Evolutionary conservation across 2,797 vertebrate genomes (phyloP), one percentile per base, ranked within the genome.

Genomic region (Urosaurus nigricauda): DNA sequence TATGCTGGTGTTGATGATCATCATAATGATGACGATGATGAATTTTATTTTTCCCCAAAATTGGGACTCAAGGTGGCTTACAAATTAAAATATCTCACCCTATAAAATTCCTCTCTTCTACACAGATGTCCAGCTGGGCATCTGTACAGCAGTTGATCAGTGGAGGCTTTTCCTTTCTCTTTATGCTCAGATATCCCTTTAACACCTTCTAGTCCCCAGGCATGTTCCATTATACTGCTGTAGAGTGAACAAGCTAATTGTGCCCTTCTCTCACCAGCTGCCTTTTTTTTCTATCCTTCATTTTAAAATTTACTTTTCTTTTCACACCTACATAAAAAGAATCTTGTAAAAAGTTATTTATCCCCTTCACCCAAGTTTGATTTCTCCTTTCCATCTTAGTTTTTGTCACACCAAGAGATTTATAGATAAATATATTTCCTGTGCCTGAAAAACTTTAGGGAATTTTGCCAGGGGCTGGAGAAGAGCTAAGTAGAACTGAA

Each of bases 401-500:
- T 82, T 85, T 63, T 47, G 13, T 29, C 19, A 58, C 17, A 40
- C 60, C 37, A 12, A 73, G 65, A 75, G 14, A 78, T 47, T 56
- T 3, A 32, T 26, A 37, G 13, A 43, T 35, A 79, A 37, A 65
- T 53, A 24, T 86, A 53, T 26, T 29, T 11, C 73, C 32, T 65
- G 37, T 32, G 29, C 47, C 35, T 79, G 60, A 14, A 60, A 9
- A 87, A 40, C 26, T 83, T 35, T 26, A 32, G 43, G 79, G 63
- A 70, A 83, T 68, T 83, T 60, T 32, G 26, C 9, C 14, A 65
- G n/a, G 21, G 43, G 68, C 3, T 19, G 56, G 53, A 8, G 68
- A 56, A 32, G 9, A 85, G 43, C 47, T 80, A 78, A 87, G 35
- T 53, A 56, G 79, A 87, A 81, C 37, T 80, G 37, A 80, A 73